These are phyloP conservation scores for Nibea albiflora DNA, from an alignment of 2,113 vertebrate species.

Conservation along the genomic window DNA sequence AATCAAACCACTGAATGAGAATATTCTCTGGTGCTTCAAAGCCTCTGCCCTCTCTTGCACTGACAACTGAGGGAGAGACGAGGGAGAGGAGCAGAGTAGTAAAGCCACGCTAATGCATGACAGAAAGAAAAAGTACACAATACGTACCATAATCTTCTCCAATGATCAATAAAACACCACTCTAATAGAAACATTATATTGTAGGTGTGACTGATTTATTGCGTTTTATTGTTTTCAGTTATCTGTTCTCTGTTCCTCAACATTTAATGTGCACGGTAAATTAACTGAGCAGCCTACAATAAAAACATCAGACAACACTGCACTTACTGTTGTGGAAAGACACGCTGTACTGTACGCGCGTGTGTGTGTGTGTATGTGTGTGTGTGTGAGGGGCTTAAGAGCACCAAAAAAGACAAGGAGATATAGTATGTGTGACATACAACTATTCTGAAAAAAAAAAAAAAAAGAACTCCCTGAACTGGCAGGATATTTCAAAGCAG, in stretches of 20 bases:
- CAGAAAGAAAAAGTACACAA: slow-evolving; percentile 50
- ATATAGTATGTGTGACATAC: slow-evolving; percentile 55
- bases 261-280: slow-evolving; percentile 65
- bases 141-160: slow-evolving; percentile 44
- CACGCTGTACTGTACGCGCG: slow-evolving; percentile 11
- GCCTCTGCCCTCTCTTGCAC: slow-evolving; percentile 36
- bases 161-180: slow-evolving; percentile 60
- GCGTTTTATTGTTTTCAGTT: slow-evolving; percentile 65
- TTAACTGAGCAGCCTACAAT: slow-evolving; percentile 57
- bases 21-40: slow-evolving; percentile 62
- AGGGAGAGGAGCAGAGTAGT: slow-evolving; percentile 26
- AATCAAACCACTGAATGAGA: slow-evolving; percentile 56
- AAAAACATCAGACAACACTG: slow-evolving; percentile 53
- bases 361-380: slow-evolving; percentile 9
- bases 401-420: slow-evolving; percentile 53
- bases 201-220: slow-evolving; percentile 66
- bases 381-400: slow-evolving; percentile 19
- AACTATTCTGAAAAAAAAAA: slow-evolving; percentile 38
- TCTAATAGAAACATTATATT: slow-evolving; percentile 63
- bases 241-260: slow-evolving; percentile 57
- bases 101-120: slow-evolving; percentile 38
- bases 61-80: slow-evolving; percentile 42
- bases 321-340: slow-evolving; percentile 51
- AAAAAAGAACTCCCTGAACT: slow-evolving; percentile 37
- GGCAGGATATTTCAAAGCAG: slow-evolving; percentile 61